Conservation (phyloP, 2,113 vertebrate species). For the Strigops habroptila region DNA sequence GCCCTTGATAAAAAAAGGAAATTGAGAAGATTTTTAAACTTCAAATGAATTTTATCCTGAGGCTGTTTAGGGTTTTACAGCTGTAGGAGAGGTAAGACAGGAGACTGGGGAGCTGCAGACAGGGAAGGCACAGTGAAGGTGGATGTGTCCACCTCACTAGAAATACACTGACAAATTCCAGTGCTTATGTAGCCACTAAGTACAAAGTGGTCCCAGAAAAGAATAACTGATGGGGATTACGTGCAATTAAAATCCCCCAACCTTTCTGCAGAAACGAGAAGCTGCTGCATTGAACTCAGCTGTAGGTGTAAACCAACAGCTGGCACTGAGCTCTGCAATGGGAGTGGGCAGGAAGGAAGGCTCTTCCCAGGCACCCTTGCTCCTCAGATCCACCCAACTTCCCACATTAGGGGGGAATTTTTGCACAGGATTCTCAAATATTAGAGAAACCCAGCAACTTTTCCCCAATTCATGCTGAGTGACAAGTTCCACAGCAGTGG, state of each 20-base stretch:
- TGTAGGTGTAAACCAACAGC: neutral
- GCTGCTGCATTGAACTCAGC: neutral
- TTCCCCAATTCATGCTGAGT: neutral
- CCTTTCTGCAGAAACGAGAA: neutral
- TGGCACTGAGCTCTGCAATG: fast-evolving
- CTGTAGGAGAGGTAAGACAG: neutral
- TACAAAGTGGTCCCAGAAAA: neutral
- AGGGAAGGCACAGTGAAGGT: neutral
- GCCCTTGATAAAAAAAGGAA: neutral
- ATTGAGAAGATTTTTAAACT: neutral
- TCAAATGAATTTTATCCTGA: neutral
- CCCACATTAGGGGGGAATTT: neutral
- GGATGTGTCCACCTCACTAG: neutral
- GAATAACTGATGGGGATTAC: neutral
- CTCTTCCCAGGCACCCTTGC: neutral
- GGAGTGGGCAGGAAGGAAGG: neutral
- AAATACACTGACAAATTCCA: fast-evolving
- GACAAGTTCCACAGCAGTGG: neutral
- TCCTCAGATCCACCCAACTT: neutral
- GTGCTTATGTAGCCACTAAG: neutral
- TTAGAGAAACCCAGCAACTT: neutral
- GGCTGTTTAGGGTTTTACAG: neutral
- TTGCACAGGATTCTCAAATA: neutral
- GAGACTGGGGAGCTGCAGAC: neutral
- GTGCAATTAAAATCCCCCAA: neutral